Conservation (phyloP, 2,888 invertebrate genomes). For the Pandemis corylana region DNA sequence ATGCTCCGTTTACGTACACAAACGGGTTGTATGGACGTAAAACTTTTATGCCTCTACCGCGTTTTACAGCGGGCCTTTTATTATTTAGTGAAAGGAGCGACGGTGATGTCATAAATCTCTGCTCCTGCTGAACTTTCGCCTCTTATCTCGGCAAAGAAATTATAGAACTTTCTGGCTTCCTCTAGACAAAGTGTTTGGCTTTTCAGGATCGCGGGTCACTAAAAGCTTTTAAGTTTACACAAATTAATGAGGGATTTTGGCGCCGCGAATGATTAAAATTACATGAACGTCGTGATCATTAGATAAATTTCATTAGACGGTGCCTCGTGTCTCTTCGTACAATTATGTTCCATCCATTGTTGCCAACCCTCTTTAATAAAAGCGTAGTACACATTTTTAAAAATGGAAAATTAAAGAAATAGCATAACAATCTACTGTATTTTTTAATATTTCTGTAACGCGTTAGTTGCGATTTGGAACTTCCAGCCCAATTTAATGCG, state of each 20-base stretch:
- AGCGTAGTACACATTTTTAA: no score
- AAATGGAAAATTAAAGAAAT: no score
- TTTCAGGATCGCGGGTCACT: constrained; percentile 77
- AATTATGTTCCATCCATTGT: not conserved
- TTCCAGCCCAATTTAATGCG: no score
- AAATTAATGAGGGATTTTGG: constrained; percentile 70
- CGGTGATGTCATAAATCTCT: constrained; percentile 84
- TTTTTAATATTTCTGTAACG: no score
- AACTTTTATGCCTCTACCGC: constrained; percentile 82
- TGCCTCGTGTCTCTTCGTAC: constrained; percentile 16
- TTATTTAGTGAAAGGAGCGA: constrained; percentile 85
- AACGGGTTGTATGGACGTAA: constrained; percentile 83
- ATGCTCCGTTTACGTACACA: constrained; percentile 72
- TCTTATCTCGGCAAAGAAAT: constrained; percentile 84
- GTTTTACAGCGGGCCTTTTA: constrained; percentile 84
- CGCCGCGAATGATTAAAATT: constrained; percentile 55
- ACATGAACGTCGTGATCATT: constrained; percentile 37
- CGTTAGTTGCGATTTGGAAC: no score
- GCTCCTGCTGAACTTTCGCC: constrained; percentile 84
- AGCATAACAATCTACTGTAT: no score
- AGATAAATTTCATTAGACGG: constrained; percentile 27
- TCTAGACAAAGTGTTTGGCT: constrained; percentile 84
- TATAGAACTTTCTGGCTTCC: constrained; percentile 83
- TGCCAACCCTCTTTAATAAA: not conserved
- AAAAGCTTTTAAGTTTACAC: constrained; percentile 67